Evolutionary conservation across 2,113 vertebrate genomes (phyloP), one percentile per base, ranked within the genome.

Genomic region (Mungos mungo): DNA sequence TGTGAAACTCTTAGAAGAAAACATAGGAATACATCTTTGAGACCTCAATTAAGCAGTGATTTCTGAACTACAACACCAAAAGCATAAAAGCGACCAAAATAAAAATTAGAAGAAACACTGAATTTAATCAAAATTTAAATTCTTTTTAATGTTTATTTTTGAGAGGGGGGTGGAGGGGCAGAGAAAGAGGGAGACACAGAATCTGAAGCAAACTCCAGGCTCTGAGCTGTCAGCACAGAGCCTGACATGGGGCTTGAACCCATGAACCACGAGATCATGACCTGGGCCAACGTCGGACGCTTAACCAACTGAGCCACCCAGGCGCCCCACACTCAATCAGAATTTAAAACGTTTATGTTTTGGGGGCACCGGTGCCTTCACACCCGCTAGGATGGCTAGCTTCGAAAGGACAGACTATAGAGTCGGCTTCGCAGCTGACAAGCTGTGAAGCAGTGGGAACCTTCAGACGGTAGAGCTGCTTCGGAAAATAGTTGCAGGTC

Each of bases 51-150:
- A 96, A 72, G 66, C 13, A 81, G 66, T 54, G 12, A 38, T 71
- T 94, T 96, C 77, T 92, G 71, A 79, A 54, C n/a, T 45, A 60
- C 3, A 86, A 47, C 38, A 90, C 31, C 23, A 82, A 95, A 90
- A 71, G 15, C 29, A 77, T 35, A 27, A 82, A 81, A 87, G 29
- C 3, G 16, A 71, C 47, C 41, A 47, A 29, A 88, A 80, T 41
- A 41, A 85, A 35, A 89, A 33, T 1, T 27, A 47, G 3, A 88
- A 79, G 90, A 83, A 88, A 69, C 92, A 45, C 16, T 52, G 41
- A 47, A 92, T 23, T 84, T 63, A 72, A 38, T 88, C 18, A 76
- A 94, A 88, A 80, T 87, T 47, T 57, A 92, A 60, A 57, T 57
- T 57, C 45, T 54, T 60, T 60, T 60, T 60, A 60, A 23, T 60